These are phyloP conservation scores for Ganaspis brasiliensis DNA, from an alignment of 2,888 invertebrate species.

Conservation along the genomic window DNA sequence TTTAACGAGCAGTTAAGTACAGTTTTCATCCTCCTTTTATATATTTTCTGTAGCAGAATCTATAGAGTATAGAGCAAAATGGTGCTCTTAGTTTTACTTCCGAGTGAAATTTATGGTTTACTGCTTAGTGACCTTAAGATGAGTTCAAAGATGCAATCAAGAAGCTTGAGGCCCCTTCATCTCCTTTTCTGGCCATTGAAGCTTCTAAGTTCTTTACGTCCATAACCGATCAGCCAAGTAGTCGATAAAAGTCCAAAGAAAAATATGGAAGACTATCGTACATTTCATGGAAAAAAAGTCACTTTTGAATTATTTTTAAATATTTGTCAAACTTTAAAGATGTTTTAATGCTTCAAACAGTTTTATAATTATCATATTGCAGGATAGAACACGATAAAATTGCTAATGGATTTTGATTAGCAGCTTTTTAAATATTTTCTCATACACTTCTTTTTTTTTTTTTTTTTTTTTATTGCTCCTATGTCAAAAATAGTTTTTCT, in stretches of 20 bases:
- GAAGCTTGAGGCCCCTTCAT: constrained; percentile 39
- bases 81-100: constrained; percentile 33
- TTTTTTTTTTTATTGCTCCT: no score
- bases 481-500: neutral
- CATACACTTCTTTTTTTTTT: neutral
- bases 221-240: constrained; percentile 48
- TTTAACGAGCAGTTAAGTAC: constrained; percentile 15
- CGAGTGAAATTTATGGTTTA: constrained; percentile 34
- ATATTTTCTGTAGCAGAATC: constrained; percentile 4
- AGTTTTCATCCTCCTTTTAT: neutral
- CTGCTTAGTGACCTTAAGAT: constrained; percentile 50
- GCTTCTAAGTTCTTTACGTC: constrained; percentile 35
- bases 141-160: constrained; percentile 44
- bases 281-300: no score
- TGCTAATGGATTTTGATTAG: neutral
- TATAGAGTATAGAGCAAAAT: constrained; percentile 19
- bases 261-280: constrained; percentile 61
- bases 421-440: neutral
- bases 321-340: constrained; percentile 48
- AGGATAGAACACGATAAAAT: neutral
- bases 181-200: constrained; percentile 41
- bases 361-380: no score
- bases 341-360: no score
- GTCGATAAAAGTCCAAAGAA: constrained; percentile 50
- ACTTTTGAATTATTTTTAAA: no score